phyloP scores from a whole-genome alignment of 2,888 invertebrate species.

The Drosophila nr. perissopoda region DNA sequence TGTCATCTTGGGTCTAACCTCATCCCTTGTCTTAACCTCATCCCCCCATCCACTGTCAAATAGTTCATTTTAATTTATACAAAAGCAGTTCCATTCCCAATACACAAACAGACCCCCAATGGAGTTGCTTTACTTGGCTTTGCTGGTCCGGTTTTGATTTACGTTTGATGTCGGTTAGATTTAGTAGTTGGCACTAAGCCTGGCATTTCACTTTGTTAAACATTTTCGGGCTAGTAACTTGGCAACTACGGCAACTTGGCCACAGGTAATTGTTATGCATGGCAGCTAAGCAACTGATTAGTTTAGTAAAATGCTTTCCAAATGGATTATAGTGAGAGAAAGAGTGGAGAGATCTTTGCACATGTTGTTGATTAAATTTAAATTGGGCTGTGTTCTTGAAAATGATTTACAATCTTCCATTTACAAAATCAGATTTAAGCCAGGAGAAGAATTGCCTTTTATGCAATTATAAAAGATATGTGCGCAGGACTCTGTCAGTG shows the following conservation, averaged over 20 bases:
- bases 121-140: slow-evolving; percentile 21
- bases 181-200: slow-evolving; percentile 69
- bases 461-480: neutral
- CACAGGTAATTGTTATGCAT: slow-evolving; percentile 72
- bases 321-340: slow-evolving; percentile 34
- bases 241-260: slow-evolving; percentile 12
- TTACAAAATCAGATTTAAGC: neutral
- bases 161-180: slow-evolving; percentile 78
- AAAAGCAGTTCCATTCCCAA: slow-evolving; percentile 45
- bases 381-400: slow-evolving; percentile 36
- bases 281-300: slow-evolving; percentile 65
- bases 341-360: slow-evolving; percentile 36
- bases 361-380: slow-evolving; percentile 38
- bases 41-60: slow-evolving; percentile 35
- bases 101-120: slow-evolving; percentile 10
- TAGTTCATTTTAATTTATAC: slow-evolving; percentile 78
- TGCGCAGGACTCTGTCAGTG: neutral
- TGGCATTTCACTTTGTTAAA: slow-evolving; percentile 43
- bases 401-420: neutral
- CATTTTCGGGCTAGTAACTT: slow-evolving; percentile 34
- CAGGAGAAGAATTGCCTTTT: neutral
- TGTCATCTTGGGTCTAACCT: slow-evolving; percentile 57
- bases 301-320: slow-evolving; percentile 54
- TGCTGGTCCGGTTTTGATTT: slow-evolving; percentile 66
- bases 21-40: slow-evolving; percentile 34